A percentile compares a stretch with the other conserved stretches of the same genome.
phyloP scores from a whole-genome alignment of 2,888 invertebrate species.

The Nebria brevicollis region DNA sequence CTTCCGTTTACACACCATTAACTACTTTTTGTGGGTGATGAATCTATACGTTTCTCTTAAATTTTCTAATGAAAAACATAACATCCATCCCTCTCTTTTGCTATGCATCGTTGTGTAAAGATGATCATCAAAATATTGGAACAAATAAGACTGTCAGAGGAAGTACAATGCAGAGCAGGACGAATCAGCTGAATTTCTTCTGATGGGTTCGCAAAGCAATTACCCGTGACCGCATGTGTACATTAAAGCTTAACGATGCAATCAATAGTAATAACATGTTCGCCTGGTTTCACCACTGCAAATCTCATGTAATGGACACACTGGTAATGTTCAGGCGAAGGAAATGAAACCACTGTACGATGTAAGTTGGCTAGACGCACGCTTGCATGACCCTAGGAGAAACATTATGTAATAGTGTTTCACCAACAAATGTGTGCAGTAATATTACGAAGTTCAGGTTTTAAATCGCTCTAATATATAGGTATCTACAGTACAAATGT shows the following conservation, averaged over 20 bases:
- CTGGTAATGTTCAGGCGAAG: slow-evolving; percentile 23
- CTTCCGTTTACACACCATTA: too few relatives aligned
- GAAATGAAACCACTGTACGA: slow-evolving; percentile 28
- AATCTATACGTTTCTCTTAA: too few relatives aligned
- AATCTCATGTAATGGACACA: slow-evolving; percentile 38
- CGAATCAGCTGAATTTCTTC: slow-evolving; percentile 13
- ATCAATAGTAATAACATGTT: slow-evolving; percentile 45
- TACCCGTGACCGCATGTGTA: slow-evolving; percentile 25
- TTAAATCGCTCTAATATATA: too few relatives aligned
- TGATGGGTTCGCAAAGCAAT: slow-evolving; percentile 16
- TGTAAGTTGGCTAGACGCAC: not conserved
- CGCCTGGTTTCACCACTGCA: slow-evolving; percentile 32
- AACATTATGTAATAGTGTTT: not conserved
- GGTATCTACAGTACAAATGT: not conserved
- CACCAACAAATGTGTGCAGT: not conserved
- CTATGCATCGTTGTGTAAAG: not conserved
- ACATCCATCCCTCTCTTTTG: not conserved
- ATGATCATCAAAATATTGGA: not conserved
- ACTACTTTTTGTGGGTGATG: too few relatives aligned
- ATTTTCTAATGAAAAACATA: too few relatives aligned
- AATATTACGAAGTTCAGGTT: too few relatives aligned
- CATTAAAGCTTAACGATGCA: slow-evolving; percentile 44
- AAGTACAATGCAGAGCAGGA: not conserved
- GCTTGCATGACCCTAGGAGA: not conserved
- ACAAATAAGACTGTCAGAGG: not conserved